phyloP scores from a whole-genome alignment of 2,888 invertebrate species.

The Cepaea hortensis region DNA sequence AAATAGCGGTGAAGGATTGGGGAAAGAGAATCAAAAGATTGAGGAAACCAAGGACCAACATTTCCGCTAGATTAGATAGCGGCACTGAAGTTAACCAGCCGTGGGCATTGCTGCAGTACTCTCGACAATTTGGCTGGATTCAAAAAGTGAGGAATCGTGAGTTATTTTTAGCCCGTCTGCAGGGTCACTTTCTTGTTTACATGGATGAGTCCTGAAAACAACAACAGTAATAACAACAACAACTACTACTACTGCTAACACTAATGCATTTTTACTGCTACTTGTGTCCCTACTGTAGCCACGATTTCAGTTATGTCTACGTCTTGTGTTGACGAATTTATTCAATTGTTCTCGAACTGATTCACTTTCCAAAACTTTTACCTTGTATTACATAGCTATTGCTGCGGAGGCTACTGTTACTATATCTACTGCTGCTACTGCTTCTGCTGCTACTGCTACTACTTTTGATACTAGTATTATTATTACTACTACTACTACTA shows the following conservation, averaged over 20 bases:
- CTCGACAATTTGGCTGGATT: neutral
- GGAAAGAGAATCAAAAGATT: neutral
- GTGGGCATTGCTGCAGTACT: slow-evolving; percentile 29
- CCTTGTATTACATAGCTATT: neutral
- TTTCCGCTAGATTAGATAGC: slow-evolving; percentile 31
- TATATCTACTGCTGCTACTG: neutral
- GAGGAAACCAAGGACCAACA: slow-evolving; percentile 1
- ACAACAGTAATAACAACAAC: no score
- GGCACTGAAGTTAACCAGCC: neutral
- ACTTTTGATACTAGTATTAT: slow-evolving; percentile 31
- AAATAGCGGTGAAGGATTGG: neutral
- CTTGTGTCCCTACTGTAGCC: no score
- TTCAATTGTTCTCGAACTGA: no score
- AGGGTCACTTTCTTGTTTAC: neutral
- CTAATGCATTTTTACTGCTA: neutral
- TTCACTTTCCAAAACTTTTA: neutral
- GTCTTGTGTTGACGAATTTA: neutral
- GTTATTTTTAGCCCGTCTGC: neutral
- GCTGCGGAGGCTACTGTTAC: neutral
- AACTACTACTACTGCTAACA: neutral
- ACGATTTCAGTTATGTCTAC: neutral
- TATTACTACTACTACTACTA: slow-evolving; percentile 34
- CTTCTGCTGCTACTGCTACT: neutral
- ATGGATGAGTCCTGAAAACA: neutral
- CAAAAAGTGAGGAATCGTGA: neutral